Conservation (phyloP, 1,140 invertebrate species). For the Lepidostoma basale region DNA sequence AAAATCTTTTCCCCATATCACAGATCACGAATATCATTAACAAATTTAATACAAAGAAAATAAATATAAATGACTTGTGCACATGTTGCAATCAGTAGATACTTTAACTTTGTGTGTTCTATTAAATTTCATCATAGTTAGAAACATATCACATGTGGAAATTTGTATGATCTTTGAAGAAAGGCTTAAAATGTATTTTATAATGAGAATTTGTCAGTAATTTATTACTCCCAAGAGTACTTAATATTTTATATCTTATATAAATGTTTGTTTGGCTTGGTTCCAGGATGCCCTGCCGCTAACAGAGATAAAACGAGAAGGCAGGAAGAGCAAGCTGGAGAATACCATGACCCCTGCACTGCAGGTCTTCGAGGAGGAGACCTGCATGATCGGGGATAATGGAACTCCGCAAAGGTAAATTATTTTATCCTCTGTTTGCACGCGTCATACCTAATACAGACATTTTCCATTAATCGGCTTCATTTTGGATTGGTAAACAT, state of each 20-base stretch:
- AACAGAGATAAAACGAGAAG: conserved; percentile 26
- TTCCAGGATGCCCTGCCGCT: conserved; percentile 40
- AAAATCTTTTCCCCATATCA: no score
- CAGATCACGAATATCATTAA: no score
- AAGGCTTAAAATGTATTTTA: not conserved
- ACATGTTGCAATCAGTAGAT: not conserved
- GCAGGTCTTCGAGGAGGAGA: conserved; percentile 83
- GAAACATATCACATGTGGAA: not conserved
- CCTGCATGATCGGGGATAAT: conserved; percentile 83
- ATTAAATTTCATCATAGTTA: not conserved
- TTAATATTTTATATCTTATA: not conserved
- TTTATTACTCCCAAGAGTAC: not conserved
- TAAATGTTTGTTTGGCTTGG: no score
- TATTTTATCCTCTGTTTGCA: not conserved
- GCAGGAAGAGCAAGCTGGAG: conserved; percentile 35
- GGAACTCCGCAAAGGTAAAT: conserved; percentile 59
- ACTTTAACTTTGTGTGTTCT: not conserved
- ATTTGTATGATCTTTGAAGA: not conserved
- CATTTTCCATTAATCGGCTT: no score
- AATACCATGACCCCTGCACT: conserved; percentile 56
- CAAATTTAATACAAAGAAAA: no score
- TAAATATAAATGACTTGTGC: no score
- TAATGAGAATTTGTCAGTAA: not conserved
- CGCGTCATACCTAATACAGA: conserved; percentile 7
- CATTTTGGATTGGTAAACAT: no score